Percentiles rank a stretch among this genome's conserved stretches.
Conservation (phyloP, 2,113 vertebrate species). For the Aegotheles bennettii region DNA sequence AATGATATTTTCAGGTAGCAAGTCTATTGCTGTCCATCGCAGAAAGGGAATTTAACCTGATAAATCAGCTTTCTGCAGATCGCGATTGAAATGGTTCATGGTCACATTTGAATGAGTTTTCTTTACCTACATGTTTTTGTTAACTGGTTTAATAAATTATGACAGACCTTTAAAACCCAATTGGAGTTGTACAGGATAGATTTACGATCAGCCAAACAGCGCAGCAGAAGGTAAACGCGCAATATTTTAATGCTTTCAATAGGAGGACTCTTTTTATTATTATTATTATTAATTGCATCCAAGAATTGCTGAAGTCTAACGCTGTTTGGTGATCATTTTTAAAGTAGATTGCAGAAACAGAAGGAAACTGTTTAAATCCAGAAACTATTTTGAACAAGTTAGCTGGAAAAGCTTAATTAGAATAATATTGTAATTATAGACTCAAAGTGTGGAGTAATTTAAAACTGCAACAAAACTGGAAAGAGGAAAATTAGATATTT, state of each 20-base stretch:
- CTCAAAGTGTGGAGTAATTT: not conserved
- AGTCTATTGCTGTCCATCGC: not conserved
- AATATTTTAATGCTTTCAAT: not conserved
- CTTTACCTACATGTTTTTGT: conserved; percentile 10
- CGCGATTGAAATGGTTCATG: not conserved
- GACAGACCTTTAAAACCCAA: not conserved
- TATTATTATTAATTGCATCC: not conserved
- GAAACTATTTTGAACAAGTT: not conserved
- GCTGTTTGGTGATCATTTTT: not conserved
- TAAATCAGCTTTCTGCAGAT: not conserved
- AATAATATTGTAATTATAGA: not conserved
- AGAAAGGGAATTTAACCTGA: not conserved
- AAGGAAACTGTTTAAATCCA: not conserved
- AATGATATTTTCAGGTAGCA: not conserved
- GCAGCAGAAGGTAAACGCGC: not conserved
- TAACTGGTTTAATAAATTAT: conserved; percentile 35
- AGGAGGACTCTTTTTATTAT: not conserved
- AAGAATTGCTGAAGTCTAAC: not conserved
- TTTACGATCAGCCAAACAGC: not conserved
- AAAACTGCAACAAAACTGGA: not conserved
- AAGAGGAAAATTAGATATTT: not conserved
- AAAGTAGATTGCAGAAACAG: not conserved
- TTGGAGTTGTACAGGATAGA: not conserved
- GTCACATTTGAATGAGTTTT: not conserved
- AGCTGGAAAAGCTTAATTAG: not conserved